Conservation (phyloP, 2,888 invertebrate species). For the Malacosoma neustria region DNA sequence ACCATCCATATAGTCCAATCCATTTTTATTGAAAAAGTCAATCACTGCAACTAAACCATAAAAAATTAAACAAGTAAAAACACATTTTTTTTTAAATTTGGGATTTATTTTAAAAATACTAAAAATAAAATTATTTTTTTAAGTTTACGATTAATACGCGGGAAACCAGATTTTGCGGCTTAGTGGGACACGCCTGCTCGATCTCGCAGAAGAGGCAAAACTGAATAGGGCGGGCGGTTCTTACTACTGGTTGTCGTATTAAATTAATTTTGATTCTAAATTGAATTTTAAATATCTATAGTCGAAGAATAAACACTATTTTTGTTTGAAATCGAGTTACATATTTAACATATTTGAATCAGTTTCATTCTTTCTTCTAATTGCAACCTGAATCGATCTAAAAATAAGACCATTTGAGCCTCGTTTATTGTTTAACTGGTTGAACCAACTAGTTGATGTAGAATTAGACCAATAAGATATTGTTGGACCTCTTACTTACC, state of each 20-base stretch:
- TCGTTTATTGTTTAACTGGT: too few species aligned
- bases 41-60: background rate
- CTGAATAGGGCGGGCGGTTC: constrained; percentile 3
- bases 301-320: too few species aligned
- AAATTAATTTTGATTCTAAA: constrained; percentile 1
- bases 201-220: background rate
- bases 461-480: too few species aligned
- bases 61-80: too few species aligned
- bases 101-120: background rate
- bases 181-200: background rate
- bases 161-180: background rate
- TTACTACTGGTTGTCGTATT: background rate
- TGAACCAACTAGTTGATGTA: too few species aligned
- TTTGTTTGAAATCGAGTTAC: too few species aligned
- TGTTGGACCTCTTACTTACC: too few species aligned
- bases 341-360: too few species aligned
- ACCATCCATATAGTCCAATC: background rate
- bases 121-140: background rate
- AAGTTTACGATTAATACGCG: background rate
- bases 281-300: constrained; percentile 1
- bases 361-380: too few species aligned
- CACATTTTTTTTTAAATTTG: background rate
- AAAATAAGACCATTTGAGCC: too few species aligned
- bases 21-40: background rate
- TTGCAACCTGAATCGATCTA: too few species aligned